Base-by-base conservation (phyloP, 2,113 vertebrate species). In the Myocastor coypus region DNA sequence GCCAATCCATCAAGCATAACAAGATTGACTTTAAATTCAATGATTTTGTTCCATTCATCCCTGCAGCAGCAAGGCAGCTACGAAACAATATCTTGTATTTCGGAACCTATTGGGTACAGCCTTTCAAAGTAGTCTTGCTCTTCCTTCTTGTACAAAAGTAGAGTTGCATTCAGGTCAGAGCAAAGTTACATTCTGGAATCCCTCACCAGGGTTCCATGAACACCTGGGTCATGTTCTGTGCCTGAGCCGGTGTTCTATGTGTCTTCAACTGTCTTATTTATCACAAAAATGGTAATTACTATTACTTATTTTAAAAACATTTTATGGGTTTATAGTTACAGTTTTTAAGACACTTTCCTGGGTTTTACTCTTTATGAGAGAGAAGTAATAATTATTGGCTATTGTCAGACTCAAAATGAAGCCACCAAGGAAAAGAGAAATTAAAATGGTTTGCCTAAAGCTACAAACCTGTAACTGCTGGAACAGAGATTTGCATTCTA, bases 1-100 rank as follows among this genome's bases (percentile, higher is more conserved):
- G 93, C 94, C 94, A 96, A 92, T 97, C 97, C 95, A 96, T 97
- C 96, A 97, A 91, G 94, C 89, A 85, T 96, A 98, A 97, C 34
- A 59, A 97, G 94, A 96, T 78, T 97, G 95, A 87, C 95, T 95
- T 93, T 77, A 89, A 89, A 69, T 89, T 89, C 83, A 91, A 22
- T 66, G 73, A 50, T 89, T 84, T 94, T 13, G 4, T 94, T 89
- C 93, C 86, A 55, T n/a, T 30, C 75, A 91, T 96, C 89, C 28
- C 52, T 64, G 32, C 92, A 94, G 93, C 40, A 64, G 71, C 63
- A 89, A 97, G 84, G 87, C 69, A 97, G 92, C 93, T 97, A 92
- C 82, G 95, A 88, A 91, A 75, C 85, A 61, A 91, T 81, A 78
- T 4, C 16, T 40, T 78, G 86, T 7, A 73, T 92, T 96, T 91